Evolutionary conservation across 2,113 vertebrate species (phyloP).

Genomic region (Synodontis membranacea): DNA sequence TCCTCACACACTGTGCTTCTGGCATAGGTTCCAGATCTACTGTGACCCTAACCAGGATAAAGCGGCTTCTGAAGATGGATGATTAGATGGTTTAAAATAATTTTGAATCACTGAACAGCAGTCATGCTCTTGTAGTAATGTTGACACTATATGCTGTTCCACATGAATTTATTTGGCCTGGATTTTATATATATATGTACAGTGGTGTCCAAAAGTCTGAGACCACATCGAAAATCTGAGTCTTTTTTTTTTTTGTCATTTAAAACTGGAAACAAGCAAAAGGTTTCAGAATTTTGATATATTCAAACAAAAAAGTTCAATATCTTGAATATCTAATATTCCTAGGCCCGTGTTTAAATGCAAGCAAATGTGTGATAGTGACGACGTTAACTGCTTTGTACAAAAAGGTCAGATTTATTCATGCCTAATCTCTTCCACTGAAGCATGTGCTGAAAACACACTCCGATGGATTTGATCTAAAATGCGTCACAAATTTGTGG

Average conservation of each 20-base stretch:
- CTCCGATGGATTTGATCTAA: too few relatives aligned
- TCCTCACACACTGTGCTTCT: neutral
- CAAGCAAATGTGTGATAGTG: too few relatives aligned
- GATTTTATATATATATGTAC: neutral
- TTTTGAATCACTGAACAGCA: neutral
- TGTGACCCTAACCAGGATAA: neutral
- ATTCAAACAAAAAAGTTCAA: neutral
- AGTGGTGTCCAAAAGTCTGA: neutral
- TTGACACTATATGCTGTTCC: neutral
- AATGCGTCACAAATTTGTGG: too few relatives aligned
- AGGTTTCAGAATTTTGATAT: neutral
- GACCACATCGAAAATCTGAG: neutral
- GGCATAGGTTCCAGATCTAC: neutral
- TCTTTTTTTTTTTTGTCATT: neutral
- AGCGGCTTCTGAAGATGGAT: neutral
- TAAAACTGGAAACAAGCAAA: neutral
- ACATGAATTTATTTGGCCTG: too few relatives aligned
- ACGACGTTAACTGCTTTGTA: too few relatives aligned
- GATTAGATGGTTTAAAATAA: neutral
- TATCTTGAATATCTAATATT: too few relatives aligned
- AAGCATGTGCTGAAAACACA: too few relatives aligned
- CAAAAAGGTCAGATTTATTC: too few relatives aligned
- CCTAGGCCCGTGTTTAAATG: too few relatives aligned
- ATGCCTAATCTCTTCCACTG: too few relatives aligned
- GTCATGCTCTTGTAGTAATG: neutral